A percentile compares a stretch with the other conserved stretches of the same genome.
Evolutionary conservation across 2,888 invertebrate species (phyloP).

Genomic region (Synergus umbraculus): DNA sequence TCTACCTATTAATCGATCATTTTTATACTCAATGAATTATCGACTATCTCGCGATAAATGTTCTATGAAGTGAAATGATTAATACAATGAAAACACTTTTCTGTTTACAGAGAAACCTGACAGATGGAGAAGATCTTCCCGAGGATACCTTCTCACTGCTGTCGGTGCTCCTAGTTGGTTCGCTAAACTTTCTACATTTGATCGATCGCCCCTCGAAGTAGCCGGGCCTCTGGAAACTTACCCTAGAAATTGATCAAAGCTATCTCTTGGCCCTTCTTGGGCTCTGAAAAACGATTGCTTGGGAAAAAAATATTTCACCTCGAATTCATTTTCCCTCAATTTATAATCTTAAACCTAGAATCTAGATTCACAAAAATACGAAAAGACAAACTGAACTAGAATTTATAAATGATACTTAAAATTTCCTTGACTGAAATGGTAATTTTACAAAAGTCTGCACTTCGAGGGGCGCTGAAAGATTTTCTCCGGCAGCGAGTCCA

Average conservation of each 20-base stretch:
- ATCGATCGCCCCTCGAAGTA: constrained; percentile 58
- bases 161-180: constrained; percentile 90
- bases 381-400: background rate
- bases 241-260: constrained; percentile 9
- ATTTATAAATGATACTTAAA: background rate
- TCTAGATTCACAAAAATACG: background rate
- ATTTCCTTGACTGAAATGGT: background rate
- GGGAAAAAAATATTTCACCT: background rate
- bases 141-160: constrained; percentile 88
- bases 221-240: constrained; percentile 12
- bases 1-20: background rate
- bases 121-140: constrained; percentile 82
- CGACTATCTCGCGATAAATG: background rate
- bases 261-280: background rate
- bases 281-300: background rate
- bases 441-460: constrained; percentile 23
- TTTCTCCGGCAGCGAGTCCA: constrained; percentile 1
- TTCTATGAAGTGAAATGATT: background rate
- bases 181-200: constrained; percentile 67
- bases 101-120: constrained; percentile 73
- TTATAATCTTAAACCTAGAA: background rate
- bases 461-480: constrained; percentile 56
- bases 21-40: background rate
- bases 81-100: constrained; percentile 20
- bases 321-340: background rate